phyloP scores from a whole-genome alignment of 2,797 vertebrate genomes.

The Melanotaenia nigrans region DNA sequence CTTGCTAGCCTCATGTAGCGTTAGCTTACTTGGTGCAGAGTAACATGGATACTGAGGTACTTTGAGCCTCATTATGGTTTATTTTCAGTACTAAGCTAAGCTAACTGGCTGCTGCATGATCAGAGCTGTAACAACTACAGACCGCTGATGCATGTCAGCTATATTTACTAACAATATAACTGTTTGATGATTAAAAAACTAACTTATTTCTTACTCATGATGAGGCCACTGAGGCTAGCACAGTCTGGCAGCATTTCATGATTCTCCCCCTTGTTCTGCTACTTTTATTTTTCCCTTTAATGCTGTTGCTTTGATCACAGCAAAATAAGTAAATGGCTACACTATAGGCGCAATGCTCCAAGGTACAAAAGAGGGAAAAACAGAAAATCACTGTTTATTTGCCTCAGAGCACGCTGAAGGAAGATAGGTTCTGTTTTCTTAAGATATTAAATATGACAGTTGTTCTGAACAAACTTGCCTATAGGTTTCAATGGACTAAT shows the following conservation, averaged over 20 bases:
- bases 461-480: constrained; percentile 35
- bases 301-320: constrained; percentile 46
- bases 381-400: constrained; percentile 26
- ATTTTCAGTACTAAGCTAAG: not conserved
- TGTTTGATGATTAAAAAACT: not conserved
- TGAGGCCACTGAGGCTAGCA: not conserved
- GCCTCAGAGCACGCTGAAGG: constrained; percentile 21
- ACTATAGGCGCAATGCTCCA: constrained; percentile 16
- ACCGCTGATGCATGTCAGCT: not conserved
- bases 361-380: constrained; percentile 3
- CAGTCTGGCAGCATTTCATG: constrained; percentile 13
- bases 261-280: constrained; percentile 4
- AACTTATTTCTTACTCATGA: not conserved
- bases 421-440: constrained; percentile 30
- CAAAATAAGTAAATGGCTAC: constrained; percentile 33
- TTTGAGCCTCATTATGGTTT: no score
- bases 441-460: constrained; percentile 46
- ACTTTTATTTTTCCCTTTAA: constrained; percentile 19
- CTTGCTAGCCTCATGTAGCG: no score
- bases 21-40: no score
- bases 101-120: not conserved
- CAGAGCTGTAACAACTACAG: not conserved
- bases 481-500: constrained; percentile 20
- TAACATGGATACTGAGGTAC: no score
- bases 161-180: not conserved